A percentile compares a stretch with the other conserved stretches of the same genome.
Evolutionary conservation across 2,888 invertebrate species (phyloP).

Genomic region (Catocala fraxini): DNA sequence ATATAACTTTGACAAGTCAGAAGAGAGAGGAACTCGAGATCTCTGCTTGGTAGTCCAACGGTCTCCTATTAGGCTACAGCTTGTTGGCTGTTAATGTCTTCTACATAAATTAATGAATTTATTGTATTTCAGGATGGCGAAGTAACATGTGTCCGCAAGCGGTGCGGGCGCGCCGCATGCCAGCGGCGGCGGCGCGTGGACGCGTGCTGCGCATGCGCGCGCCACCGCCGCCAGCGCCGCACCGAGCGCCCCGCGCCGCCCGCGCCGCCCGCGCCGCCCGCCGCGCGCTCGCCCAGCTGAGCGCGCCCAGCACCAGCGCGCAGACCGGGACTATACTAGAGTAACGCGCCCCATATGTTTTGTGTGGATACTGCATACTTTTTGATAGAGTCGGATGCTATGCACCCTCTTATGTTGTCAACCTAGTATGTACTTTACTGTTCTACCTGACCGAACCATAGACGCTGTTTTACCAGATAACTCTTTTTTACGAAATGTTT

Average conservation of each 20-base stretch:
- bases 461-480: not conserved
- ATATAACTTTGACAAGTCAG: no score
- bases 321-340: conserved; percentile 28
- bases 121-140: conserved; percentile 90
- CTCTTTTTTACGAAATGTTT: not conserved
- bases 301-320: conserved; percentile 43
- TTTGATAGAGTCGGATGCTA: not conserved
- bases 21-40: no score
- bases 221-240: conserved; percentile 83
- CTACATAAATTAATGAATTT: not conserved
- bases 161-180: conserved; percentile 92
- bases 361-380: conserved; percentile 18
- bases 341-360: conserved; percentile 23
- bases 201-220: conserved; percentile 89
- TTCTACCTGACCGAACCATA: not conserved
- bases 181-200: conserved; percentile 84
- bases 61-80: no score
- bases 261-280: conserved; percentile 30
- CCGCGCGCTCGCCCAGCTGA: conserved; percentile 66
- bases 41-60: no score
- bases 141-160: conserved; percentile 93
- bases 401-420: not conserved
- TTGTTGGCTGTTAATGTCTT: not conserved
- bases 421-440: not conserved
- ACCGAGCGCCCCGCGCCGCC: conserved; percentile 58